These are phyloP conservation scores for Hypomecis punctinalis DNA, from an alignment of 2,888 invertebrate genomes.

Conservation along the genomic window DNA sequence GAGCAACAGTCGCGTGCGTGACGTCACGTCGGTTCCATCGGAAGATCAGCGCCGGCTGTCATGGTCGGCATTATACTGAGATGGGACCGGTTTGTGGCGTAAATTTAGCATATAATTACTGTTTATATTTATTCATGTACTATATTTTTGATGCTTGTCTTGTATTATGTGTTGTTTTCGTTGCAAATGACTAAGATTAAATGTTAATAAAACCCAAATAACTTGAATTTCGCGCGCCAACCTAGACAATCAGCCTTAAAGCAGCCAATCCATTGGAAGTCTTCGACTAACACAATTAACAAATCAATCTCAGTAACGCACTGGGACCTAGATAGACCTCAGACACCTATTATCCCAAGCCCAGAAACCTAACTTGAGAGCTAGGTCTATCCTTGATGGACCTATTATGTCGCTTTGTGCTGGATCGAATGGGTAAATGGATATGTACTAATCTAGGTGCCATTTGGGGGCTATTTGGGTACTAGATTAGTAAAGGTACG, in stretches of 20 bases:
- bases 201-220: no score
- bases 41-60: no score
- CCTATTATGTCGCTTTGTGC: conserved; percentile 8
- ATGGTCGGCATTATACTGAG: no score
- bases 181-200: no score
- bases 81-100: no score
- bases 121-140: no score
- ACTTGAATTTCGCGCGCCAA: no score
- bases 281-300: background rate
- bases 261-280: background rate
- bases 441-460: conserved; percentile 6
- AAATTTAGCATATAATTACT: no score
- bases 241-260: background rate
- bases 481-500: conserved; percentile 3
- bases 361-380: background rate
- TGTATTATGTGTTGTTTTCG: no score
- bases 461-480: background rate
- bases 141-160: no score
- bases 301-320: background rate
- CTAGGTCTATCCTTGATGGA: conserved; percentile 3
- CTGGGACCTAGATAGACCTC: background rate
- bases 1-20: no score
- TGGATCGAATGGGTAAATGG: conserved; percentile 6
- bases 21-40: no score
- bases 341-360: background rate